Evolutionary conservation across 1,140 invertebrate genomes (phyloP), one percentile per base, ranked within the genome.

Genomic region (Sesamia nonagrioides): DNA sequence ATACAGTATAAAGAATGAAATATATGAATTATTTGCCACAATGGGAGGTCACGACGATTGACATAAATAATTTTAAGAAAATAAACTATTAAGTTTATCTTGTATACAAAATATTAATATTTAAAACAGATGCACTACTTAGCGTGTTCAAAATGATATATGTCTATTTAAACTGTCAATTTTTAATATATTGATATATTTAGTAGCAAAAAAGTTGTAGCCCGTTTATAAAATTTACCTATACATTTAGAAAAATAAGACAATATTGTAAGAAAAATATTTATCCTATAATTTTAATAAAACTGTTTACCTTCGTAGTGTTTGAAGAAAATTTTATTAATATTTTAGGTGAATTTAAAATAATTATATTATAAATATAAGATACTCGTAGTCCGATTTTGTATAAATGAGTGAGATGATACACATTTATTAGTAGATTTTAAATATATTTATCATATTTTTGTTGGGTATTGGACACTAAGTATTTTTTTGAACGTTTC

Each of bases 361-460:
- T 61, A 40, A 15, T 35, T n/a, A n/a, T 56, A 63, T 66, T 45
- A 68, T 61, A 21, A 33, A 13, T 42, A 61, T 74, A 74, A 74
- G 72, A 74, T 74, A 74, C 72, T 74, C 72, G 72, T 74, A 74
- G 72, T 15, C 72, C 37, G 56, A 61, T 74, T 74, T 74, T 74
- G 56, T 60, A 48, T 63, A 33, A 61, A 63, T 42, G 73, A 40
- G 42, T 61, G 58, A 71, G 48, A 69, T 21, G 6, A 48, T 15
- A 61, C 42, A 63, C 21, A 35, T 50, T 48, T 75, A 54, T 73
- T 58, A n/a, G 54, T 75, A 63, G 73, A 75, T 75, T 27, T 68
- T 33, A n/a, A 45, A 58, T 74, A 68, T 68, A 68, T 75, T 60
- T 35, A 37, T 45, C 27, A n/a, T 71, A 71, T 71, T 71, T 52